A percentile compares a stretch with the other conserved stretches of the same genome.
These are phyloP conservation scores for Ibidorhyncha struthersii DNA, from an alignment of 2,113 vertebrate genomes.

Conservation along the genomic window DNA sequence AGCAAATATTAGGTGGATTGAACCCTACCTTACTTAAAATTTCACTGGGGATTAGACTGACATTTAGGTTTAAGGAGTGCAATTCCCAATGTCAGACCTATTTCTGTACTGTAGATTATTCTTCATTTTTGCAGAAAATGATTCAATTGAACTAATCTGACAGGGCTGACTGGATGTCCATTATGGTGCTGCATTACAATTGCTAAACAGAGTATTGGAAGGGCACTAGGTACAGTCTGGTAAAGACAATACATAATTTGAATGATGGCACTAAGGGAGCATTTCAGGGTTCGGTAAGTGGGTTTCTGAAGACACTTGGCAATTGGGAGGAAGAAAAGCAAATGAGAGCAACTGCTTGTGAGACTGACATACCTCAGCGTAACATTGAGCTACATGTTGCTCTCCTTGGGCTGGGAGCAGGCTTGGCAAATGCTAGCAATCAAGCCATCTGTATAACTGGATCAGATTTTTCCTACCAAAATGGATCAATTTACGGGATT, in stretches of 20 bases:
- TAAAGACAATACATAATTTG: conserved; percentile 29
- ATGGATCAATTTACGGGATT: conserved; percentile 15
- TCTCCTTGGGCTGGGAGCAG: conserved; percentile 27
- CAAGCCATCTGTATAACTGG: conserved; percentile 46
- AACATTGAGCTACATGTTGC: background rate
- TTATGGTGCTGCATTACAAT: conserved; percentile 43
- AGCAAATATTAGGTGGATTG: background rate
- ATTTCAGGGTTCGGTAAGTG: conserved; percentile 4
- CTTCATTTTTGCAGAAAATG: conserved; percentile 55
- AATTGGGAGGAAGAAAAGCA: background rate
- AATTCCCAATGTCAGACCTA: conserved; percentile 11
- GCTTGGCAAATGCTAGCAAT: background rate
- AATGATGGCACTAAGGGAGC: background rate
- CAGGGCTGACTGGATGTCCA: conserved; percentile 39
- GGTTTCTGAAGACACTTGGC: conserved; percentile 16
- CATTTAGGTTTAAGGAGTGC: conserved; percentile 8
- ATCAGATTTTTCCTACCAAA: conserved; percentile 18
- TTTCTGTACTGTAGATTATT: conserved; percentile 46
- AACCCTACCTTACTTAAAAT: conserved; percentile 16
- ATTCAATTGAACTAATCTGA: conserved; percentile 56
- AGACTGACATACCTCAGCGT: conserved; percentile 1
- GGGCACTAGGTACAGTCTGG: conserved; percentile 25
- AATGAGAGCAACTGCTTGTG: conserved; percentile 30
- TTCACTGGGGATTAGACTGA: conserved; percentile 15
- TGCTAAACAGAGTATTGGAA: conserved; percentile 38